Percentiles rank a stretch among this genome's conserved stretches.
Evolutionary conservation across 2,113 vertebrate genomes (phyloP).

Genomic region (Xenopus tropicalis): DNA sequence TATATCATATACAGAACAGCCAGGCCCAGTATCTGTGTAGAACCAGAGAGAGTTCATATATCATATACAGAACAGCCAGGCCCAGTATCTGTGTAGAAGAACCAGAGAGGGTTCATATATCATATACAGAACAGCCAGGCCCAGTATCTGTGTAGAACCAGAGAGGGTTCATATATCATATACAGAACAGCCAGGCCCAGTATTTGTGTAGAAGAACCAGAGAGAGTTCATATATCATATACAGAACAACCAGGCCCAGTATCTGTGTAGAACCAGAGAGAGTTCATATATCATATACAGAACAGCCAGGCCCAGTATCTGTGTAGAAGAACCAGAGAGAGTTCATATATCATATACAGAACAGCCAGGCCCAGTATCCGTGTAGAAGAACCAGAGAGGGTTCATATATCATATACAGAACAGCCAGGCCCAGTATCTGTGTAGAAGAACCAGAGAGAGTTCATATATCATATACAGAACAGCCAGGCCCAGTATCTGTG

Average conservation of each 20-base stretch:
- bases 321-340: background rate
- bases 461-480: too few species aligned
- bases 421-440: fast-evolving
- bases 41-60: slow-evolving; percentile 26
- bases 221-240: slow-evolving; percentile 37
- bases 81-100: fast-evolving
- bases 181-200: fast-evolving
- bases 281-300: too few species aligned
- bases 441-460: background rate
- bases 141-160: fast-evolving
- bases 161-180: slow-evolving; percentile 33
- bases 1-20: too few species aligned
- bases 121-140: too few species aligned
- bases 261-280: background rate
- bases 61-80: too few species aligned
- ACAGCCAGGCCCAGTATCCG: fast-evolving
- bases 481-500: fast-evolving
- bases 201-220: fast-evolving
- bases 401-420: too few species aligned
- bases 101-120: slow-evolving; percentile 27
- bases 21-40: fast-evolving
- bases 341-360: too few species aligned
- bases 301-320: fast-evolving
- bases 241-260: fast-evolving
- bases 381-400: background rate